A percentile compares a stretch with the other conserved stretches of the same genome.
phyloP scores from a whole-genome alignment of 2,113 vertebrate species.

The Lipotes vexillifer region DNA sequence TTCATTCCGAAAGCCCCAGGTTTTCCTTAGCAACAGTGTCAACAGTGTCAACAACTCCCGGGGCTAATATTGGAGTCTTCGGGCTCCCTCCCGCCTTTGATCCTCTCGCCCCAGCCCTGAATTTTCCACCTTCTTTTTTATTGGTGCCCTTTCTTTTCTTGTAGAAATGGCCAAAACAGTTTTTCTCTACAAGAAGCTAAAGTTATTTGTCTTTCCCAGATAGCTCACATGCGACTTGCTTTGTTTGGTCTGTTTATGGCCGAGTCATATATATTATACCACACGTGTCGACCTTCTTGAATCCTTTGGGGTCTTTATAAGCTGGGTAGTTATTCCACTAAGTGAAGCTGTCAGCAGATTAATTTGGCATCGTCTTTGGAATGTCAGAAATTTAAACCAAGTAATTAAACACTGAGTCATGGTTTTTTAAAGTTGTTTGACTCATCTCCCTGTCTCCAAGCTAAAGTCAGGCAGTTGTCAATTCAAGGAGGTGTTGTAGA shows the following conservation, averaged over 20 bases:
- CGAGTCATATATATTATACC: not conserved
- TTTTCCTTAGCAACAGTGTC: conserved; percentile 80
- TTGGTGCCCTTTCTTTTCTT: not conserved
- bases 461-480: not conserved
- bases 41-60: not conserved
- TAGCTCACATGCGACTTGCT: not conserved
- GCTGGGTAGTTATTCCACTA: not conserved
- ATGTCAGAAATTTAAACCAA: conserved; percentile 40
- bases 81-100: not conserved
- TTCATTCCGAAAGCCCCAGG: conserved; percentile 74
- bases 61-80: conserved; percentile 76
- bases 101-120: not conserved
- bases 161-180: not conserved
- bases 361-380: not conserved
- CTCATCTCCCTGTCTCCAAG: not conserved
- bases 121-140: not conserved
- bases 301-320: not conserved
- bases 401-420: conserved; percentile 20
- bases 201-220: not conserved
- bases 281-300: not conserved
- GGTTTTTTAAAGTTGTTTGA: conserved; percentile 12
- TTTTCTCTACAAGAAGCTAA: not conserved
- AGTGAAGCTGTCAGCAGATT: not conserved
- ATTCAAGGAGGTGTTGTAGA: not conserved
- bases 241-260: not conserved